Percentiles rank a stretch among this genome's conserved stretches.
Evolutionary conservation across 2,888 invertebrate species (phyloP).

Genomic region (Agapostemon virescens): DNA sequence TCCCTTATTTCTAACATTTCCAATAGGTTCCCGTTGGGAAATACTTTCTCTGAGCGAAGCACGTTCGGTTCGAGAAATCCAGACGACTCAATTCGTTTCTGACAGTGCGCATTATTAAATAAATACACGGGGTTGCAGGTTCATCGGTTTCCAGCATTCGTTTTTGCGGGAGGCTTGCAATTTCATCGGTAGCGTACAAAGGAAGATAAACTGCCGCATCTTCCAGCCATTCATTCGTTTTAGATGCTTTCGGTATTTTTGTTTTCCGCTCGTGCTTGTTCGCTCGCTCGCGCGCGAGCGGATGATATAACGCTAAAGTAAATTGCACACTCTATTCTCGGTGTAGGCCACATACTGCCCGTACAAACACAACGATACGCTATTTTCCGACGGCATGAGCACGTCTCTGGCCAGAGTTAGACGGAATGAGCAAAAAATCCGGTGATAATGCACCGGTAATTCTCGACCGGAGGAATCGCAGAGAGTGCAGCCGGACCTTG

Average conservation of each 20-base stretch:
- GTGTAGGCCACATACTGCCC: slow-evolving; percentile 51
- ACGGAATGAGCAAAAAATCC: slow-evolving; percentile 30
- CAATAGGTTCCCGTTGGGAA: no score
- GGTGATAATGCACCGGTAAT: slow-evolving; percentile 38
- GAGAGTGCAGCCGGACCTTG: not conserved
- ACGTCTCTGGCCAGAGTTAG: slow-evolving; percentile 13
- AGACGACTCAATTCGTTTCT: not conserved
- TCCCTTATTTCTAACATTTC: no score
- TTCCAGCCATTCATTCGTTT: slow-evolving; percentile 34
- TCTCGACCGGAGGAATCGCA: slow-evolving; percentile 16
- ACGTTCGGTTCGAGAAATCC: not conserved
- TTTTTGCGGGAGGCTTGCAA: not conserved
- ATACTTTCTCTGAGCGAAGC: not conserved
- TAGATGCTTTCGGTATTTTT: slow-evolving; percentile 27
- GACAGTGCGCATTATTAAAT: not conserved
- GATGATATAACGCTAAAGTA: slow-evolving; percentile 52
- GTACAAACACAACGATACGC: slow-evolving; percentile 38
- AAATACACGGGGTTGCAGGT: not conserved
- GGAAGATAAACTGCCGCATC: slow-evolving; percentile 31
- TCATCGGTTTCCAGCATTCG: not conserved
- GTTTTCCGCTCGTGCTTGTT: slow-evolving; percentile 12
- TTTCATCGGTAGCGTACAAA: slow-evolving; percentile 33
- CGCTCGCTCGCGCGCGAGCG: not conserved
- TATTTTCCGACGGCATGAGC: slow-evolving; percentile 44
- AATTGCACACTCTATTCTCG: slow-evolving; percentile 52